A percentile compares a stretch with the other conserved stretches of the same genome.
Evolutionary conservation across 2,113 vertebrate species (phyloP).

Genomic region (Paraplagusia blochii): DNA sequence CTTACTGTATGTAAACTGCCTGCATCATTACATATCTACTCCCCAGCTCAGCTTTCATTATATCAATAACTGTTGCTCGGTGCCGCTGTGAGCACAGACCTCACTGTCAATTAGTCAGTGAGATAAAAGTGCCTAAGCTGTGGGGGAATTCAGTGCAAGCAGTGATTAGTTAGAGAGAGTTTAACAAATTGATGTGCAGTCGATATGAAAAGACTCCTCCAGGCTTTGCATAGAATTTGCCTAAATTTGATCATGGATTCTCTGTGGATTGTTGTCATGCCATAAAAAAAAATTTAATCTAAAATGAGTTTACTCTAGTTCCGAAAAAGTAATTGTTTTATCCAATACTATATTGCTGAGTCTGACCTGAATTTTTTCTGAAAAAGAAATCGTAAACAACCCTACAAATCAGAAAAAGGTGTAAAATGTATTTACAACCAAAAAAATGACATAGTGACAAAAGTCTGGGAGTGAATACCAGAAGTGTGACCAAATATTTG

Average conservation of each 20-base stretch:
- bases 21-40: constrained; percentile 10
- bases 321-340: too few relatives aligned
- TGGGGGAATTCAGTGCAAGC: constrained; percentile 34
- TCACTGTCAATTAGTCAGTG: constrained; percentile 30
- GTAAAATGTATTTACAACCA: too few relatives aligned
- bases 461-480: too few relatives aligned
- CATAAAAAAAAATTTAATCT: too few relatives aligned
- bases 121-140: constrained; percentile 33
- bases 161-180: constrained; percentile 36
- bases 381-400: too few relatives aligned
- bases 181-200: constrained; percentile 31
- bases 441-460: too few relatives aligned
- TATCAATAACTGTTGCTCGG: constrained; percentile 30
- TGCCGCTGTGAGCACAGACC: constrained; percentile 8
- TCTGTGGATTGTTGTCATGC: constrained; percentile 3
- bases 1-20: neutral
- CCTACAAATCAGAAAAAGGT: too few relatives aligned
- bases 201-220: constrained; percentile 31
- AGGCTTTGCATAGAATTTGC: constrained; percentile 23
- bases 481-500: too few relatives aligned
- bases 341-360: too few relatives aligned
- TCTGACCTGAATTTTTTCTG: too few relatives aligned
- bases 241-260: constrained; percentile 19
- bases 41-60: constrained; percentile 14
- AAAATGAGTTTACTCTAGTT: too few relatives aligned